Conservation (phyloP, 2,113 vertebrate genomes). For the Pycnonotus jocosus region DNA sequence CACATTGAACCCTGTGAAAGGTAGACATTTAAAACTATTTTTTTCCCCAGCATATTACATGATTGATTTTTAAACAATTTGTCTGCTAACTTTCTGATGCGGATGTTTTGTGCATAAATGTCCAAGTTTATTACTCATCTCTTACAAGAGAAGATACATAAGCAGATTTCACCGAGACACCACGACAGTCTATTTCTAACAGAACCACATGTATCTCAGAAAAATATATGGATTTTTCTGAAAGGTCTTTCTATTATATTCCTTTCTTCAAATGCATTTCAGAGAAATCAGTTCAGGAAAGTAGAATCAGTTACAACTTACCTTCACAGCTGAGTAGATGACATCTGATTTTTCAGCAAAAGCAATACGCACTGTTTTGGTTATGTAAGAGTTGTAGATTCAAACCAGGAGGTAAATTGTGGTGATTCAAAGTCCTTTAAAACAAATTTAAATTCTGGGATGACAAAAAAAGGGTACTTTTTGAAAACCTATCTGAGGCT, state of each 20-base stretch:
- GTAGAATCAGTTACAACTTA: slow-evolving; percentile 53
- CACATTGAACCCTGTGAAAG: neutral
- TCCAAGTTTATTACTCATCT: neutral
- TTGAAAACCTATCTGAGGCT: slow-evolving; percentile 35
- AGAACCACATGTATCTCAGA: neutral
- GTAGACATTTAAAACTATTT: neutral
- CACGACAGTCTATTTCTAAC: neutral
- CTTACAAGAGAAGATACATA: neutral
- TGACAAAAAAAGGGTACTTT: neutral
- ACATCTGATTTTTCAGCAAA: neutral
- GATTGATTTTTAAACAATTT: neutral
- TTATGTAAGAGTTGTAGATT: slow-evolving; percentile 1
- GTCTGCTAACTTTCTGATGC: neutral
- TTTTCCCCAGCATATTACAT: neutral
- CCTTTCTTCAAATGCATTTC: neutral
- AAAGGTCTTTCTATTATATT: neutral
- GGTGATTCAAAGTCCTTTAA: neutral
- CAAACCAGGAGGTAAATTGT: neutral
- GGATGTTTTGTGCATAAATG: neutral
- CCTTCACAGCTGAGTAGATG: slow-evolving; percentile 49
- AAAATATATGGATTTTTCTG: neutral
- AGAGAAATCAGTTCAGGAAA: neutral
- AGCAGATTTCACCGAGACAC: neutral
- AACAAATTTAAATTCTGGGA: neutral
- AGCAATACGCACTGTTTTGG: neutral